Conservation (phyloP, 1,140 invertebrate species). For the Tetramorium parvispinum region DNA sequence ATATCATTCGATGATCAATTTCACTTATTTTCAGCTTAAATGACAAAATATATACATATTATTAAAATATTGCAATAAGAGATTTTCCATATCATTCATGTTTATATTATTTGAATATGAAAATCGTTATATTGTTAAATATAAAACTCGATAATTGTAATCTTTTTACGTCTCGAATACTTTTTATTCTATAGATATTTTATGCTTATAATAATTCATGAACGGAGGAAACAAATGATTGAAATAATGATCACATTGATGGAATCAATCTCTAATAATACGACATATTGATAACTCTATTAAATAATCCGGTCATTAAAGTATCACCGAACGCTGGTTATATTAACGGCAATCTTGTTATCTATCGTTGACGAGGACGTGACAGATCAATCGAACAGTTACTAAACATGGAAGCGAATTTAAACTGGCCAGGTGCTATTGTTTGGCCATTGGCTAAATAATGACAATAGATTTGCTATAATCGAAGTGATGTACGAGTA, state of each 20-base stretch:
- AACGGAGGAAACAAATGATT: slow-evolving; percentile 13
- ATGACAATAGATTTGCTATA: slow-evolving; percentile 7
- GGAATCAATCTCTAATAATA: slow-evolving; percentile 36
- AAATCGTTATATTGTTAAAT: no score
- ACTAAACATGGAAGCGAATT: slow-evolving; percentile 46
- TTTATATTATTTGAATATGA: not conserved
- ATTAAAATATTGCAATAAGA: not conserved
- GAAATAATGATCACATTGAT: not conserved
- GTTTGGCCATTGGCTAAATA: slow-evolving; percentile 36
- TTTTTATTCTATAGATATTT: not conserved
- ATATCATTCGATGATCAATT: not conserved
- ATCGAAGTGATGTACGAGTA: not conserved
- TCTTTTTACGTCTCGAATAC: not conserved
- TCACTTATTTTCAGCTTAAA: not conserved
- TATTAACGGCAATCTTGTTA: slow-evolving; percentile 9
- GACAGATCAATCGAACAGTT: slow-evolving; percentile 15
- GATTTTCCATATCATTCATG: not conserved
- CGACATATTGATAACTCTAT: not conserved
- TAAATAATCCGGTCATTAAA: slow-evolving; percentile 21
- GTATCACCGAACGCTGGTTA: not conserved
- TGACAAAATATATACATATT: not conserved
- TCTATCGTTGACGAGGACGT: not conserved
- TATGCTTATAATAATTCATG: not conserved
- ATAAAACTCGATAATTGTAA: not conserved
- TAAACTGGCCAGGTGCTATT: slow-evolving; percentile 10